Conservation (phyloP, 2,888 invertebrate species). For the Thysanoteuthis rhombus region DNA sequence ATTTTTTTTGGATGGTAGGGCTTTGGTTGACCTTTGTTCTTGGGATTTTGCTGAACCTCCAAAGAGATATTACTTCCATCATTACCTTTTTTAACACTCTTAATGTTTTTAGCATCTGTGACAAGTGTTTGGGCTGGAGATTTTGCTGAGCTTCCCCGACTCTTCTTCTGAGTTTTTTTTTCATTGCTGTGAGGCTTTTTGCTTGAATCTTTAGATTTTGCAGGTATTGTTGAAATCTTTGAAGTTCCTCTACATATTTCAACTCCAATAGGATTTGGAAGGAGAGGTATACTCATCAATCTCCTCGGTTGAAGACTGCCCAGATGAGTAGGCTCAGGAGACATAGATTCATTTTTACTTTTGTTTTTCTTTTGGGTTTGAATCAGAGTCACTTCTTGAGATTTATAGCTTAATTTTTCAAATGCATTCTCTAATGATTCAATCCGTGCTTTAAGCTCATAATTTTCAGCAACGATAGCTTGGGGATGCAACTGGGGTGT, state of each 20-base stretch:
- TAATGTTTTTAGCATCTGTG: neutral
- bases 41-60: neutral
- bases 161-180: neutral
- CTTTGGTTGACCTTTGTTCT: neutral
- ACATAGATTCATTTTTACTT: neutral
- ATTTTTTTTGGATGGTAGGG: no score
- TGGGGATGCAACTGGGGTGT: neutral
- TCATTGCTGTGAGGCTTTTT: neutral
- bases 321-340: neutral
- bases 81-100: neutral
- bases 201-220: fast-evolving
- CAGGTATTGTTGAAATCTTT: no score
- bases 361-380: neutral
- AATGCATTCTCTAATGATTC: neutral
- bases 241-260: neutral
- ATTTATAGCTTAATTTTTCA: neutral
- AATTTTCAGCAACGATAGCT: neutral
- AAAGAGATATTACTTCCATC: no score
- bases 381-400: neutral
- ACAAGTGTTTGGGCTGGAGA: neutral
- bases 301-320: neutral
- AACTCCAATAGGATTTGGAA: neutral
- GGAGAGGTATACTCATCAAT: no score
- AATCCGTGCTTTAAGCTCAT: neutral
- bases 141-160: neutral